Conservation (phyloP, 2,797 vertebrate species). For the Smutsia gigantea region DNA sequence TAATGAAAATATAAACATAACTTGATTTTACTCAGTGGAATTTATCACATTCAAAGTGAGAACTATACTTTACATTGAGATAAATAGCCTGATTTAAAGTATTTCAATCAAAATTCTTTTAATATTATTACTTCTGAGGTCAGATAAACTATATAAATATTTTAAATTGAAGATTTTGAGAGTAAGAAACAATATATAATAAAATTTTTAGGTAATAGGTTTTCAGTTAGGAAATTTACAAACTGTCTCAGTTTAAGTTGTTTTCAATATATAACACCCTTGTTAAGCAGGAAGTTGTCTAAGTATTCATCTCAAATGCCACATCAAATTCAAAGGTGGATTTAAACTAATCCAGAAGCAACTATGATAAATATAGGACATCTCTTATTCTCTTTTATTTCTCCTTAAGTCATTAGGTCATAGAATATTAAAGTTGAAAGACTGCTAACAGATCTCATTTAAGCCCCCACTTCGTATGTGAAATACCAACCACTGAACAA, state of each 20-base stretch:
- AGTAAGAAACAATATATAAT: neutral
- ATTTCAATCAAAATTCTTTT: neutral
- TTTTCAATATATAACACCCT: neutral
- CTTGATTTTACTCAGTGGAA: neutral
- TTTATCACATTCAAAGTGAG: neutral
- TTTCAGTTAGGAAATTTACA: neutral
- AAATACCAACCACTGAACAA: neutral
- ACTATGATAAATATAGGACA: neutral
- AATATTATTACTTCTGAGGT: neutral
- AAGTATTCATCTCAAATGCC: constrained; percentile 50
- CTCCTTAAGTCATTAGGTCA: neutral
- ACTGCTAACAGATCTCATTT: neutral
- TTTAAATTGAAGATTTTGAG: neutral
- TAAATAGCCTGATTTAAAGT: neutral
- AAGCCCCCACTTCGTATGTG: neutral
- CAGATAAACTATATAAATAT: neutral
- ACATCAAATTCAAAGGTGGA: constrained; percentile 32
- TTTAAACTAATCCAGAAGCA: neutral
- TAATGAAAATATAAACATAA: constrained; percentile 1
- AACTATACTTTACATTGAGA: neutral
- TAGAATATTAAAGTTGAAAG: neutral
- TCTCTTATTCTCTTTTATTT: neutral
- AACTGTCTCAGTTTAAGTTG: neutral
- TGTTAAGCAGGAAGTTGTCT: neutral
- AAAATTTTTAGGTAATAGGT: neutral